Conservation (phyloP, 2,113 vertebrate species). For the Sterrhoptilus dennistouni region DNA sequence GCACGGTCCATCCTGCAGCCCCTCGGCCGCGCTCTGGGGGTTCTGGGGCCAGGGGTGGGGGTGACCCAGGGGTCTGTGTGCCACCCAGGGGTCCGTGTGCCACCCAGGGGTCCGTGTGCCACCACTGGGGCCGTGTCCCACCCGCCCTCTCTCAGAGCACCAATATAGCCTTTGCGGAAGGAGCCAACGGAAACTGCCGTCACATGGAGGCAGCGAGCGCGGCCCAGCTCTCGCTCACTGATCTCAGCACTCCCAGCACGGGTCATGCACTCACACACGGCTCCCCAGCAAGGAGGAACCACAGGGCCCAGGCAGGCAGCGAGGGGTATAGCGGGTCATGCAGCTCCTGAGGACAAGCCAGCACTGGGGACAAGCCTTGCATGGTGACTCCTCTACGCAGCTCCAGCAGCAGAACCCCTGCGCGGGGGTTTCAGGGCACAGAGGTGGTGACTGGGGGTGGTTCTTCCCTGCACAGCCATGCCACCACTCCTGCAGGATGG, state of each 20-base stretch:
- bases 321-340: neutral
- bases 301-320: neutral
- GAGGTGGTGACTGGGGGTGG: rapidly evolving
- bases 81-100: neutral
- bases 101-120: neutral
- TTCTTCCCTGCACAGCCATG: neutral
- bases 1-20: conserved; percentile 60
- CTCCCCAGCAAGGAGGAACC: conserved; percentile 47
- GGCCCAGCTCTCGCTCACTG: conserved; percentile 25
- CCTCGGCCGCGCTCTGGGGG: neutral
- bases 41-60: neutral
- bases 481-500: neutral
- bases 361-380: neutral
- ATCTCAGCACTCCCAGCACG: conserved; percentile 22
- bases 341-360: neutral
- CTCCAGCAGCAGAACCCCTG: neutral
- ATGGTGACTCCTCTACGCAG: rapidly evolving
- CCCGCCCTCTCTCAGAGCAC: conserved; percentile 19
- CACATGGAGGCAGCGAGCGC: conserved; percentile 75
- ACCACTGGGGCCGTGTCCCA: neutral
- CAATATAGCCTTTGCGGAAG: conserved; percentile 81
- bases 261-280: conserved; percentile 4
- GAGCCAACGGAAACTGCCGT: conserved; percentile 81
- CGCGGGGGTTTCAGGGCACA: neutral
- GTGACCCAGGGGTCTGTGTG: neutral